Conservation (phyloP, 2,797 vertebrate genomes). For the Adrianichthys oophorus region DNA sequence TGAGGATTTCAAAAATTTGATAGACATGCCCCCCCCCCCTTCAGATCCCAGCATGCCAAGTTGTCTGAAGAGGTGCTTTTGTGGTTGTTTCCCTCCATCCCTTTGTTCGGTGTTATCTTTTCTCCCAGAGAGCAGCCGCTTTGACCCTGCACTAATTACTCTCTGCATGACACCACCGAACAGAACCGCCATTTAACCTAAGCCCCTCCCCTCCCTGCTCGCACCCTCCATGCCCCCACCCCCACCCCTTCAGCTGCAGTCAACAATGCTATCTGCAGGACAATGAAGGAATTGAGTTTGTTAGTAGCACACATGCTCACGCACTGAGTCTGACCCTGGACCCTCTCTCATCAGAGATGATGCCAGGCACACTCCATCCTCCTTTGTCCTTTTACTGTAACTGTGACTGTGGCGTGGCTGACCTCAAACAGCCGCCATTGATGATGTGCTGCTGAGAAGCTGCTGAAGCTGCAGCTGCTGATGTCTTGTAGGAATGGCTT, state of each 20-base stretch:
- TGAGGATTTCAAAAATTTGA: constrained; percentile 12
- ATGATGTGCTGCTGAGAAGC: background rate
- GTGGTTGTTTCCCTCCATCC: constrained; percentile 54
- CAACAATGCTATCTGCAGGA: constrained; percentile 59
- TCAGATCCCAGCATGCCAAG: constrained; percentile 21
- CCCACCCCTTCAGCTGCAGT: constrained; percentile 20
- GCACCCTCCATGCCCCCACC: constrained; percentile 25
- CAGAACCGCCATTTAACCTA: constrained; percentile 71
- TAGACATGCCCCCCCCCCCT: constrained; percentile 19
- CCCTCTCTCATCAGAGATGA: constrained; percentile 34
- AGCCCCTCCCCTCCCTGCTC: constrained; percentile 13
- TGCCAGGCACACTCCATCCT: constrained; percentile 55
- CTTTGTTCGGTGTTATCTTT: constrained; percentile 76
- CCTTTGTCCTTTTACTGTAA: constrained; percentile 65
- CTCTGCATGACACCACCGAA: constrained; percentile 74
- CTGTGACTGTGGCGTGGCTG: constrained; percentile 25
- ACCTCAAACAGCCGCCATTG: constrained; percentile 23
- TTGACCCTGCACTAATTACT: constrained; percentile 64
- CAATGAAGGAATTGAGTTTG: constrained; percentile 66
- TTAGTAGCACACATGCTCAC: constrained; percentile 27
- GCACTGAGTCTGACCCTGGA: constrained; percentile 22
- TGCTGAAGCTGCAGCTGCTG: background rate
- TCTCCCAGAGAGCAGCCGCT: constrained; percentile 45
- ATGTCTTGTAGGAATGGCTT: constrained; percentile 67
- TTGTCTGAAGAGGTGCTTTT: constrained; percentile 63